Base-by-base conservation (phyloP, 2,113 vertebrate genomes). In the Theristicus caerulescens region DNA sequence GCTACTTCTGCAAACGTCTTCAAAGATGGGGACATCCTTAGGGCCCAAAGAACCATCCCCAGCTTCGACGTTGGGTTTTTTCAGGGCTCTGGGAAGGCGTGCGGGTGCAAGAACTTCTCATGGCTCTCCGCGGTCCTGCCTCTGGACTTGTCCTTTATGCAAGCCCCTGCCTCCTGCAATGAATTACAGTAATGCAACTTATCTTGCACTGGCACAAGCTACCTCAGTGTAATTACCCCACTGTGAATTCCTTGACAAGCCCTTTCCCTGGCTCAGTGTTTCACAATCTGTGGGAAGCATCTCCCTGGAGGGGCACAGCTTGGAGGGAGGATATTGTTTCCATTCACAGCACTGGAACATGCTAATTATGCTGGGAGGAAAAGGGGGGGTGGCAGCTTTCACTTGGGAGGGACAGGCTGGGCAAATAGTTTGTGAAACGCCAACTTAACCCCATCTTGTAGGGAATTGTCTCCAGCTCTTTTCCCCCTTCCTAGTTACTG, bases 281-380 rank as follows among this genome's bases (percentile, higher is more conserved):
- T 58, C 86, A 9, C 91, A 51, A 14, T 78, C 93, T 97, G 95
- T 96, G 96, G 93, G 93, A 97, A 97, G 95, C 94, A 95, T 94
- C 96, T 96, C 94, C 90, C 87, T 47, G 94, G 96, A 96, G 95
- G 91, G 95, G 91, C 94, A 89, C 91, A 89, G 95, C 91, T 94
- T 5, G 83, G 91, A 96, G 91, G 86, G 89, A 95, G 93, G 96
- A 96, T 96, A 95, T 97, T 97, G 95, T 97, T 97, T 96, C 93
- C 96, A 94, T 96, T 96, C 95, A 95, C 73, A 79, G 91, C 36
- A 4, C 78, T 90, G 91, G 91, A 91, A 93, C 94, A 94, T 7
- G 91, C 94, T 95, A 93, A 96, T 97, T 96, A 95, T 65, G 34
- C 73, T 1, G 91, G 84, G 91, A 91, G 93, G 87, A 36, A 95